A percentile compares a stretch with the other conserved stretches of the same genome.
Evolutionary conservation across 2,113 vertebrate species (phyloP).

Genomic region (Bambusicola thoracicus): DNA sequence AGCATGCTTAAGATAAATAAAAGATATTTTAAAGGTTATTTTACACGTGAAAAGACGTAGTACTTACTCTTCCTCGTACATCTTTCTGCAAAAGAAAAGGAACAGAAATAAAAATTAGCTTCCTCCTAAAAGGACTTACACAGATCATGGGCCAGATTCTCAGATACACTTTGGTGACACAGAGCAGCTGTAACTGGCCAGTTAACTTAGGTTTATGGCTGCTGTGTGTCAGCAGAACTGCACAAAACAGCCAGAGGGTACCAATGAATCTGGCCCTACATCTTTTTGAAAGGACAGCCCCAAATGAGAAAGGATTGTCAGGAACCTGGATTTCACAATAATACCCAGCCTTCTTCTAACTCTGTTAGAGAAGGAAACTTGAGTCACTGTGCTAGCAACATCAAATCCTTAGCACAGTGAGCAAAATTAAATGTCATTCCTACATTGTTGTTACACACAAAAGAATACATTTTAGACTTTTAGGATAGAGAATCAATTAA

Average conservation of each 20-base stretch:
- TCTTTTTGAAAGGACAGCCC: slow-evolving; percentile 1
- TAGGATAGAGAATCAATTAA: background rate
- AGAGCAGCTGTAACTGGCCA: background rate
- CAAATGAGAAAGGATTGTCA: slow-evolving; percentile 5
- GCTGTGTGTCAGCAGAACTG: background rate
- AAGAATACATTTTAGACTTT: background rate
- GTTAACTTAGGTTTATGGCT: slow-evolving; percentile 18
- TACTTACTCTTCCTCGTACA: slow-evolving; percentile 95
- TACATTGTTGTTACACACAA: background rate
- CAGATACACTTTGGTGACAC: background rate
- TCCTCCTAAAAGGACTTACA: background rate
- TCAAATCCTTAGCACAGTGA: background rate
- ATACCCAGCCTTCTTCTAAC: background rate
- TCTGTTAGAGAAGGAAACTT: background rate
- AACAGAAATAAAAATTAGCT: slow-evolving; percentile 53
- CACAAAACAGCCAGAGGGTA: background rate
- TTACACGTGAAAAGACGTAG: background rate
- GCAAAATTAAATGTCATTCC: background rate
- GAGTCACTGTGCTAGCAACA: background rate
- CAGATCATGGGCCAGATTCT: background rate
- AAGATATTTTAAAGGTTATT: background rate
- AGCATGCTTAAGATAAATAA: background rate
- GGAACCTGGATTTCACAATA: background rate
- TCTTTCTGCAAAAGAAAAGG: slow-evolving; percentile 84
- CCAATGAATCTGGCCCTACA: background rate